Evolutionary conservation across 2,888 invertebrate genomes (phyloP).

Genomic region (Thera britannica): DNA sequence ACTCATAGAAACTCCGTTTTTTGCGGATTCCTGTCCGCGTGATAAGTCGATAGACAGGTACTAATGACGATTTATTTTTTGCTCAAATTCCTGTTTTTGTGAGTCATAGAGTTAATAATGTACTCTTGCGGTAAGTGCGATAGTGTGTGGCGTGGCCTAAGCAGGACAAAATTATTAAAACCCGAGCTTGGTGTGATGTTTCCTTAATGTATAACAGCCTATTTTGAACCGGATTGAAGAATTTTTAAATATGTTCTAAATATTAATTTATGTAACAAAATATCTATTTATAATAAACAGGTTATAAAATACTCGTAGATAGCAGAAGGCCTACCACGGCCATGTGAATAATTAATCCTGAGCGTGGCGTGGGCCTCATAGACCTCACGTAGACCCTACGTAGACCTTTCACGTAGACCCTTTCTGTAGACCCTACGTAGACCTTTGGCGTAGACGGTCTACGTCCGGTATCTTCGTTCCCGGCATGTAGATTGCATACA

Average conservation of each 20-base stretch:
- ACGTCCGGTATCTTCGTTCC: neutral
- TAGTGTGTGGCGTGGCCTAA: neutral
- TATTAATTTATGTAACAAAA: neutral
- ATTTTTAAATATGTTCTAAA: no score
- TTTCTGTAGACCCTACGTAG: conserved; percentile 12
- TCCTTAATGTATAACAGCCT: neutral
- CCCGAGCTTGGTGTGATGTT: neutral
- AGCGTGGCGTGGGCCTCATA: neutral
- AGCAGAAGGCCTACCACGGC: neutral
- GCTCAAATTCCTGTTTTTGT: conserved; percentile 9
- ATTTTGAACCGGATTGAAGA: neutral
- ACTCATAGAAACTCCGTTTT: conserved; percentile 15
- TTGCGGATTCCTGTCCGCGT: conserved; percentile 15
- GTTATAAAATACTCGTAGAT: neutral
- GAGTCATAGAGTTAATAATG: neutral
- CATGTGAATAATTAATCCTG: neutral
- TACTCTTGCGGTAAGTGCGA: neutral
- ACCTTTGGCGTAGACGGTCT: conserved; percentile 4
- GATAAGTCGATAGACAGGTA: neutral
- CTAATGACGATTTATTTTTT: conserved; percentile 9
- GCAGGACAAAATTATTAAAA: neutral
- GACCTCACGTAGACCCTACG: neutral
- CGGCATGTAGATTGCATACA: neutral
- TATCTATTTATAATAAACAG: no score
- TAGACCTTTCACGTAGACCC: neutral